Conservation (phyloP, 2,888 invertebrate genomes). For the Drosophila histrio region DNA sequence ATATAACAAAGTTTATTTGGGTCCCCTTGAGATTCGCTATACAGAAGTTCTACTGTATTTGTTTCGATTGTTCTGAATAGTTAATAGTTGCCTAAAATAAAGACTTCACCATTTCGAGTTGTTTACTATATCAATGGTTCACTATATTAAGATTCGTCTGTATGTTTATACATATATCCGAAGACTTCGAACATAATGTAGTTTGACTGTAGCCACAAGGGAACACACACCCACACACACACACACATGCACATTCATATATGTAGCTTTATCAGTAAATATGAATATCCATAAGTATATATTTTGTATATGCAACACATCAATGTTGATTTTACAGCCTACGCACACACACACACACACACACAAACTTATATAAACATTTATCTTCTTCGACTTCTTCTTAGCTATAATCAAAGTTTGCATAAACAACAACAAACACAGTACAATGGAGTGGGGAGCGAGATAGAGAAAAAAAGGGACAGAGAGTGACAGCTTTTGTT, state of each 20-base stretch:
- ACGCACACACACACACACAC: neutral
- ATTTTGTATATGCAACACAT: neutral
- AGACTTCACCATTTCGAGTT: too few species aligned
- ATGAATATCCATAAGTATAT: too few species aligned
- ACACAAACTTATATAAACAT: too few species aligned
- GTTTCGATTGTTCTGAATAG: too few species aligned
- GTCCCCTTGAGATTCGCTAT: too few species aligned
- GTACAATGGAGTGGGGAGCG: neutral
- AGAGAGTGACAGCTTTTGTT: slow-evolving; percentile 1
- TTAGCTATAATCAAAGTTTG: slow-evolving; percentile 18
- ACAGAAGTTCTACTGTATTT: too few species aligned
- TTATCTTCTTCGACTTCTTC: neutral
- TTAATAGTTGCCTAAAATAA: too few species aligned
- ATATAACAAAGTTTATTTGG: too few species aligned
- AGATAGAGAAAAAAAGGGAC: neutral
- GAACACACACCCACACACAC: neutral
- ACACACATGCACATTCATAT: neutral
- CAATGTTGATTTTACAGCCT: neutral
- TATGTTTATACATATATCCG: too few species aligned
- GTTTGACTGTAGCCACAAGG: neutral
- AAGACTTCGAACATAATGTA: neutral
- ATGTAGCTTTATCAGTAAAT: neutral
- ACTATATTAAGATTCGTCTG: too few species aligned
- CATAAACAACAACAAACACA: slow-evolving; percentile 24
- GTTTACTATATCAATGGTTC: too few species aligned